Percentiles rank a stretch among this genome's conserved stretches.
phyloP scores from a whole-genome alignment of 2,113 vertebrate species.

The Tauraco erythrolophus region DNA sequence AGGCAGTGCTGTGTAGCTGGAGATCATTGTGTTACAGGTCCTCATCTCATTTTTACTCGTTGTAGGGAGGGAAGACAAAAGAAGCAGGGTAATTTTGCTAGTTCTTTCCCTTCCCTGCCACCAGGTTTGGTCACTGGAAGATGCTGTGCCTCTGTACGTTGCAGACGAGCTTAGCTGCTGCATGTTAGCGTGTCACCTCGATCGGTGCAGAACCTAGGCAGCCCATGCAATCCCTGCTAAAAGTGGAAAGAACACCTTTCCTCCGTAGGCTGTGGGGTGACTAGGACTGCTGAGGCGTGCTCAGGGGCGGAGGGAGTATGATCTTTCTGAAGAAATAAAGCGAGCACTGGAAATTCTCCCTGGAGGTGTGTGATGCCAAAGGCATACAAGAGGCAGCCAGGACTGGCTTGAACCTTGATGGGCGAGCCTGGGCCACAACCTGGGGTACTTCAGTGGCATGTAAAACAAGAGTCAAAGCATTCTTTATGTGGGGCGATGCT shows the following conservation, averaged over 20 bases:
- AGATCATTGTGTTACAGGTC: background rate
- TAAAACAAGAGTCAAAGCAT: background rate
- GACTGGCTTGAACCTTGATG: background rate
- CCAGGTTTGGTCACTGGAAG: background rate
- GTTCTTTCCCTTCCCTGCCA: background rate
- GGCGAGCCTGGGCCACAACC: too few species aligned
- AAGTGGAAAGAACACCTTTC: background rate
- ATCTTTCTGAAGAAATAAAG: background rate
- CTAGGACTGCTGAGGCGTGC: background rate
- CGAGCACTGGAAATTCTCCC: background rate
- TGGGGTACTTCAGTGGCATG: background rate
- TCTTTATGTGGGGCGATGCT: background rate
- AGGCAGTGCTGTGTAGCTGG: background rate
- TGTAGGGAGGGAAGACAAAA: background rate
- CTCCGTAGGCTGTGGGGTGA: background rate
- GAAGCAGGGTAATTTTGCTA: background rate
- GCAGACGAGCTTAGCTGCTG: background rate
- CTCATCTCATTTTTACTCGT: background rate
- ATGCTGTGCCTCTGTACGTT: rapidly evolving
- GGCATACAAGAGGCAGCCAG: background rate
- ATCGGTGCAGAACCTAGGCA: background rate
- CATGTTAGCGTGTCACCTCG: background rate
- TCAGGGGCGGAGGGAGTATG: rapidly evolving
- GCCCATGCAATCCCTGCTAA: background rate
- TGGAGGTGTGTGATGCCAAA: background rate